These are phyloP conservation scores for Caenorhabditis drosophilae DNA, from an alignment of 2,888 invertebrate genomes.

Conservation along the genomic window DNA sequence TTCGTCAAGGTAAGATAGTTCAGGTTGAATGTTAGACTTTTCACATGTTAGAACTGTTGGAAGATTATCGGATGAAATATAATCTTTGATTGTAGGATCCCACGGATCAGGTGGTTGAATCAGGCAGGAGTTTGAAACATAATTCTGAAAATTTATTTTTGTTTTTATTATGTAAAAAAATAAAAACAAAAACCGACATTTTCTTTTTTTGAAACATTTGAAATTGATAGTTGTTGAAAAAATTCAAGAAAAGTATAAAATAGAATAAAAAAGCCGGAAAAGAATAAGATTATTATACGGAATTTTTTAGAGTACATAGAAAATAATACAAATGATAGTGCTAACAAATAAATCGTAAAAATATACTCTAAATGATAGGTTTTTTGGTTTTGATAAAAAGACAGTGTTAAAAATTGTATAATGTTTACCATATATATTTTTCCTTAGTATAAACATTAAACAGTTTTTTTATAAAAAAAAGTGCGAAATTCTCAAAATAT, in stretches of 20 bases:
- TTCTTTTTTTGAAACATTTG: background rate
- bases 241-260: background rate
- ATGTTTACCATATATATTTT: too few species aligned
- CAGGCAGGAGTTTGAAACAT: constrained; percentile 21
- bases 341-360: too few species aligned
- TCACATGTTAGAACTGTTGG: constrained; percentile 42
- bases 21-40: constrained; percentile 51
- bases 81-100: constrained; percentile 55
- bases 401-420: too few species aligned
- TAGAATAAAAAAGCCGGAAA: background rate
- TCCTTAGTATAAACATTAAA: too few species aligned
- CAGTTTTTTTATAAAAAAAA: too few species aligned
- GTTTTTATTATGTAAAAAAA: background rate
- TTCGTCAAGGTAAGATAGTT: constrained; percentile 47
- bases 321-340: too few species aligned
- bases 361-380: too few species aligned
- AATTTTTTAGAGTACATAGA: too few species aligned
- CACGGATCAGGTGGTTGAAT: constrained; percentile 61
- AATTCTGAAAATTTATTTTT: constrained; percentile 5
- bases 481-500: too few species aligned
- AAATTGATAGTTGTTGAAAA: background rate
- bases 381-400: too few species aligned
- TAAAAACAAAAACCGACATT: background rate
- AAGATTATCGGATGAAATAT: constrained; percentile 38
- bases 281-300: too few species aligned